phyloP scores from a whole-genome alignment of 2,113 vertebrate species.

The Erpornis zantholeuca region DNA sequence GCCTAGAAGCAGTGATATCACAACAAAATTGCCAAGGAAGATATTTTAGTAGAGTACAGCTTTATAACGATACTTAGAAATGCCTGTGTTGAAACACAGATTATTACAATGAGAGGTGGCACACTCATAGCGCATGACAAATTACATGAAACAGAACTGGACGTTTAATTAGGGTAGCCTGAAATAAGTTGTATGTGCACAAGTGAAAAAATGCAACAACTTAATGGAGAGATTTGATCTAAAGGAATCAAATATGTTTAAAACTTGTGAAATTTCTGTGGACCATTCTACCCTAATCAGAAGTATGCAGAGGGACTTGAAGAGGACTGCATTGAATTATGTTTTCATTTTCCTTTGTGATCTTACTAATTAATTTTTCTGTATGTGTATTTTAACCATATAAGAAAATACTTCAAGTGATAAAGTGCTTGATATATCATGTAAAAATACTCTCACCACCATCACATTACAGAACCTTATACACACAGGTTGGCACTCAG shows the following conservation, averaged over 20 bases:
- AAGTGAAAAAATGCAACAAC: not conserved
- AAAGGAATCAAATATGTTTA: not conserved
- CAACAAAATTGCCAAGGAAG: not conserved
- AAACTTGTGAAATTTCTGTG: not conserved
- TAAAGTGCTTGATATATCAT: not conserved
- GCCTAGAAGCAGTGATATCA: not conserved
- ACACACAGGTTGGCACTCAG: not conserved
- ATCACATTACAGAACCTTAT: not conserved
- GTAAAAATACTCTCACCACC: not conserved
- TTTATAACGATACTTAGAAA: not conserved
- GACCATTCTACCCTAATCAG: not conserved
- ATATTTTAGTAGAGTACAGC: not conserved
- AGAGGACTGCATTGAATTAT: not conserved
- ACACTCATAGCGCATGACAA: not conserved
- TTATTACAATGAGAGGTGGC: not conserved
- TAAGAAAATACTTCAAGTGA: not conserved
- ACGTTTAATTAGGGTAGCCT: not conserved
- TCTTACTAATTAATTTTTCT: not conserved
- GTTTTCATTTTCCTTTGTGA: not conserved
- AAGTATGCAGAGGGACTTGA: not conserved
- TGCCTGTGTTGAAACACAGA: not conserved
- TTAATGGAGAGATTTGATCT: not conserved
- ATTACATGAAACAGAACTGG: not conserved
- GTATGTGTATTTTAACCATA: not conserved
- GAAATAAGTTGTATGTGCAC: not conserved